These are phyloP conservation scores for Petrosia ficiformis DNA, from an alignment of 37 sponge, comb jelly and placozoan genomes.

Conservation along the genomic window DNA sequence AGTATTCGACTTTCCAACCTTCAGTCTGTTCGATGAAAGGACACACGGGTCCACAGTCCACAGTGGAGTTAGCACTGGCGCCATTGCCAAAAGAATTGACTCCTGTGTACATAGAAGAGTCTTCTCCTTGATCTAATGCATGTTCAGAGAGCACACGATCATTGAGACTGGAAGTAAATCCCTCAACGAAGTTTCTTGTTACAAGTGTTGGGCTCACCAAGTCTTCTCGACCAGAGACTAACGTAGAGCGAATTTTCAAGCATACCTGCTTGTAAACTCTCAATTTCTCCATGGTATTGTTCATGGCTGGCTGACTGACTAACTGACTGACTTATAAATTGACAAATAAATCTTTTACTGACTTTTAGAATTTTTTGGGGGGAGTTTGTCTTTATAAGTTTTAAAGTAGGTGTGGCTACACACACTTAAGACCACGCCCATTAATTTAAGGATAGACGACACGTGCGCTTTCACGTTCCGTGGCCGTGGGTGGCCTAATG, in stretches of 20 bases:
- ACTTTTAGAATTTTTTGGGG: no score
- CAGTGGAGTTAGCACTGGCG: background rate
- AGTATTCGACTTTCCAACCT: constrained; percentile 62
- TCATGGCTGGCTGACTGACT: no score
- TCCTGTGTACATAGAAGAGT: background rate
- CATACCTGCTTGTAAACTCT: constrained; percentile 63
- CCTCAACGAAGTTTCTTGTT: constrained; percentile 27
- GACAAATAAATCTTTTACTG: no score
- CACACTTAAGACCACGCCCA: no score
- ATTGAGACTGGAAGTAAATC: background rate
- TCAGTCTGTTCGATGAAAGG: constrained; percentile 66
- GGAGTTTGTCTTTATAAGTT: no score
- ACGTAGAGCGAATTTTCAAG: constrained; percentile 39
- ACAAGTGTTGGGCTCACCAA: constrained; percentile 43
- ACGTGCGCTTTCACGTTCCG: no score
- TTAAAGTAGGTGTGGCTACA: no score
- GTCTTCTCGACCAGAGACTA: constrained; percentile 60
- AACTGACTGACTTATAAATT: no score
- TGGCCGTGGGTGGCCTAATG: no score
- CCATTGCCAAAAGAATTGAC: background rate
- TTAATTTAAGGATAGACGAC: no score
- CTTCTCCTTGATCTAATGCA: background rate
- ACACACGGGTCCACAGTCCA: constrained; percentile 17
- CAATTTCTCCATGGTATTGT: constrained; percentile 43
- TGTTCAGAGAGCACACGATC: constrained; percentile 4